Base-by-base conservation (phyloP, 2,797 vertebrate species). In the Cuniculus paca region DNA sequence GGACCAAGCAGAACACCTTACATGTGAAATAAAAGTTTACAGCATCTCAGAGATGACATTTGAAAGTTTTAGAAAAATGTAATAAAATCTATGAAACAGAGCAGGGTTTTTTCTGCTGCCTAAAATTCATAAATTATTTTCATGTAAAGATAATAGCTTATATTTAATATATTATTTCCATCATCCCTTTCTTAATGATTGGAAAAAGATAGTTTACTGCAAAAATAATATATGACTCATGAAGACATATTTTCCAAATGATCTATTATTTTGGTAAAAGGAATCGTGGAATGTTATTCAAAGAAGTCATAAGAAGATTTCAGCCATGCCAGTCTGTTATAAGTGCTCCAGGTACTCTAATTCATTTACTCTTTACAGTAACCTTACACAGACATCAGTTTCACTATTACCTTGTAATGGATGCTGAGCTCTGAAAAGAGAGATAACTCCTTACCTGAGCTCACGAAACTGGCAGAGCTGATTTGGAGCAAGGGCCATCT, bases 111-210 rank as follows among this genome's bases (percentile, higher is more conserved):
- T 84, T 26, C 48, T 75, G 39, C 39, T 79, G n/a, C n/a, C 10
- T 63, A 91, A 79, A 34, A 63, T 52, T 60, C 3, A 48, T 24
- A 75, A 39, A 78, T 17, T 65, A 24, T 24, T 65, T 85, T 77
- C 34, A 50, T 11, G 88, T 39, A 31, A 60, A 79, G 22, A 31
- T 13, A 11, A 34, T 6, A 52, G 13, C 26, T 83, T 52, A 2
- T 36, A 79, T 52, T 95, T 87, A 80, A 91, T 61, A 82, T 83
- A 72, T 72, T 87, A 28, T 94, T 84, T 75, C 72, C 39, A 17
- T 0, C 45, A 6, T 54, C 50, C 48, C 14, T 74, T 8, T 68
- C n/a, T 50, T 91, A 75, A 72, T 60, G 48, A 68, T 9, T 36
- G 39, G 56, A 86, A 94, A 36, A 89, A 42, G 22, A n/a, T 14